Evolutionary conservation across 1,140 invertebrate genomes (phyloP).

Genomic region (Drosophila albomicans): DNA sequence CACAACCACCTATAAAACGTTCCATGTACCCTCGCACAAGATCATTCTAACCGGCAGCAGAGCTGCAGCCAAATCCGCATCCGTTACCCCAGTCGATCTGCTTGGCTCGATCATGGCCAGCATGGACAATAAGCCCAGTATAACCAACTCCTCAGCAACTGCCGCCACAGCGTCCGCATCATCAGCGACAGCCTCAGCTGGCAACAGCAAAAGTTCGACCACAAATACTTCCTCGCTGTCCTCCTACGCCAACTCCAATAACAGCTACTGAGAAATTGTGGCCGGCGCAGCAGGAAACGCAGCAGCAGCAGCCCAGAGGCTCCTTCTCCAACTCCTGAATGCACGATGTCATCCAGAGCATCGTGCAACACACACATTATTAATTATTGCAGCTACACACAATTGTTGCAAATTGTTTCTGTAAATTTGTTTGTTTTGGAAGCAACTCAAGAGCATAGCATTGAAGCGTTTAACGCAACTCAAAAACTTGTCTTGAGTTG

Average conservation of each 20-base stretch:
- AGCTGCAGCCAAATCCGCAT: constrained; percentile 28
- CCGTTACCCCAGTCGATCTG: constrained; percentile 65
- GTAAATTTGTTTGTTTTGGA: constrained; percentile 42
- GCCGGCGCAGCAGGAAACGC: neutral
- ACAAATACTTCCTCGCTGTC: constrained; percentile 59
- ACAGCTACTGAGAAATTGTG: constrained; percentile 56
- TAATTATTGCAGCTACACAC: constrained; percentile 33
- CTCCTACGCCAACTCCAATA: constrained; percentile 63
- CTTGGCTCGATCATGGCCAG: constrained; percentile 84
- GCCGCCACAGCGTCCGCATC: constrained; percentile 19
- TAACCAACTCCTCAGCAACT: constrained; percentile 31
- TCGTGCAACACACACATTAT: neutral
- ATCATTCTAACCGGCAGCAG: constrained; percentile 61
- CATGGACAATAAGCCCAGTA: constrained; percentile 76
- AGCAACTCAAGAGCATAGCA: constrained; percentile 12
- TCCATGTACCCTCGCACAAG: constrained; percentile 70
- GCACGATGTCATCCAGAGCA: neutral
- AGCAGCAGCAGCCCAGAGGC: constrained; percentile 49
- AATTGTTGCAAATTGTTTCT: constrained; percentile 47
- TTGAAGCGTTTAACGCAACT: constrained; percentile 39
- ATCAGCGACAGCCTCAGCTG: constrained; percentile 34
- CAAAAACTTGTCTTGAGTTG: constrained; percentile 19
- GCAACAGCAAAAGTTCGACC: constrained; percentile 31
- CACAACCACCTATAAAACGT: constrained; percentile 73
- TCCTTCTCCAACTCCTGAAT: constrained; percentile 29